Evolutionary conservation across 1,140 invertebrate genomes (phyloP), one percentile per base, ranked within the genome.

Genomic region (Drosophila tsacasi): DNA sequence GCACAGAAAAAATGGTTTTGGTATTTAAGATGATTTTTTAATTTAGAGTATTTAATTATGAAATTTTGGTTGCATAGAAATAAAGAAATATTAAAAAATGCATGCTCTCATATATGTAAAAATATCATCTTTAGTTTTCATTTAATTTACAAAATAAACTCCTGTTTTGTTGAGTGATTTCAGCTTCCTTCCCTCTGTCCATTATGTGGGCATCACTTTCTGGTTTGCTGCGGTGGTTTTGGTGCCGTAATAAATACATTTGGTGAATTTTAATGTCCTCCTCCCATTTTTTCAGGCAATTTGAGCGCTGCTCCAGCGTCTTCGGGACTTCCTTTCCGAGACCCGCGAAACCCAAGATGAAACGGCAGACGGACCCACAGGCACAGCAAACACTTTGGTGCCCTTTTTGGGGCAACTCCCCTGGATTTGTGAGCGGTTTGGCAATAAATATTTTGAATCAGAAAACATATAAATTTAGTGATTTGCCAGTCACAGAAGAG

Each of bases 401-500:
- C 86, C 85, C 84, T 82, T 90, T 90, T 90, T 81, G 81, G 81
- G 79, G 66, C 75, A 66, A 86, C 39, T 77, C 60, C 60, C 44
- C 61, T 75, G 82, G 65, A 69, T 84, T 89, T 77, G 80, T 82
- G 75, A 50, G 81, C 75, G 81, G 80, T 82, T 90, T 79, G 85
- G 81, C 82, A 91, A 92, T 92, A 92, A 92, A 92, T 92, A 92
- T 92, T 92, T 92, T 89, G 83, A 92, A 92, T 92, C 91, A 85
- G 83, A 91, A 92, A 91, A 92, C 86, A 92, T 92, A 92, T 92
- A 92, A 92, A 92, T 92, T 92, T 91, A 81, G 86, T 92, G 91
- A 92, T 92, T 92, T 92, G 83, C 91, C 91, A 91, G 75, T 73
- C 69, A 46, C 66, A 46, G 65, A 71, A 25, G 30, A 9, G 60